These are phyloP conservation scores for Periphyllus acericola DNA, from an alignment of 2,888 invertebrate genomes.

Conservation along the genomic window DNA sequence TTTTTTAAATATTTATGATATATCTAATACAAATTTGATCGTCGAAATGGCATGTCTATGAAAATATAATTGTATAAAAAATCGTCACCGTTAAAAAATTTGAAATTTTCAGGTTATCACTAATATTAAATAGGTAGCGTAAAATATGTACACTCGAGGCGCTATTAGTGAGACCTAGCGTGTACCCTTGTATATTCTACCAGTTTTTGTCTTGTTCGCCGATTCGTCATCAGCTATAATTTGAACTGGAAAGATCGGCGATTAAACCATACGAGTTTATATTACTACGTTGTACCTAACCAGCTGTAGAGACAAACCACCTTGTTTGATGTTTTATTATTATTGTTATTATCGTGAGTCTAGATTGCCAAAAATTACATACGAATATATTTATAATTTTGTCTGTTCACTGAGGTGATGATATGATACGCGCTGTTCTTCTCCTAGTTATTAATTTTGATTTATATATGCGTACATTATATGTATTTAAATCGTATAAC, in stretches of 20 bases:
- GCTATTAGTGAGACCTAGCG: constrained; percentile 25
- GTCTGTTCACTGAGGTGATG: neutral
- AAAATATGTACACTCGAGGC: neutral
- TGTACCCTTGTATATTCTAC: neutral
- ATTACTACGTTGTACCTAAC: constrained; percentile 36
- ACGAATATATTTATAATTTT: constrained; percentile 18
- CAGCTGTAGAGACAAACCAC: constrained; percentile 36
- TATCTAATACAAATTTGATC: neutral
- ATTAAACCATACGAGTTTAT: constrained; percentile 45
- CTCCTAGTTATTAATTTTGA: constrained; percentile 29
- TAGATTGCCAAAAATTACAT: constrained; percentile 50
- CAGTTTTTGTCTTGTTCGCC: constrained; percentile 20
- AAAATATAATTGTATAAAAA: neutral
- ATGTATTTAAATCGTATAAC: neutral
- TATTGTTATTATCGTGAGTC: constrained; percentile 36
- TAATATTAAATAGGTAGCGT: neutral
- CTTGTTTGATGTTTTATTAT: constrained; percentile 44
- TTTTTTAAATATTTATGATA: neutral
- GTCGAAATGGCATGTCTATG: neutral
- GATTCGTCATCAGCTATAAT: constrained; percentile 46
- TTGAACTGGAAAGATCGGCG: constrained; percentile 26
- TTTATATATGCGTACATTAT: constrained; percentile 19
- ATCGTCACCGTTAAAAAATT: neutral
- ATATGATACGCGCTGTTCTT: neutral
- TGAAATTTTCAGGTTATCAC: neutral